These are phyloP conservation scores for Eupithecia pulchellata DNA, from an alignment of 2,888 invertebrate genomes.

Conservation along the genomic window DNA sequence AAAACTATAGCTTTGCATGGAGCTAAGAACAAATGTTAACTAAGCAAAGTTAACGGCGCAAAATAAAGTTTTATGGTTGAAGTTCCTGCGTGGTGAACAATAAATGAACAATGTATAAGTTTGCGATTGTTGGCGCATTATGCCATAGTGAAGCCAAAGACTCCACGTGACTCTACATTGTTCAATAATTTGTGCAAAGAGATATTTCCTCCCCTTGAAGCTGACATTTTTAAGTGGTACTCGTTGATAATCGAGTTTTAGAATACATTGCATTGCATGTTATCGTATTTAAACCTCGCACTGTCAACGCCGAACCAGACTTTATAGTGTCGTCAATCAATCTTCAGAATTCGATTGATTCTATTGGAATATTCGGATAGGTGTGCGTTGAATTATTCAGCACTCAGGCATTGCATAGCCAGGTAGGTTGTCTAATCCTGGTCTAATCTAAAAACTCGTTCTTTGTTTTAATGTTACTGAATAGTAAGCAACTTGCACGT, in stretches of 20 bases:
- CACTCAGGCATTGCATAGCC: no score
- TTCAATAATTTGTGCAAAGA: constrained; percentile 7
- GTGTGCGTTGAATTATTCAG: background rate
- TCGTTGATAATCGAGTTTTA: background rate
- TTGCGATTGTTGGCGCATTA: constrained; percentile 53
- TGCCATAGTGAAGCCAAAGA: constrained; percentile 49
- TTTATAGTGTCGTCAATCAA: background rate
- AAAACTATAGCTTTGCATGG: constrained; percentile 53
- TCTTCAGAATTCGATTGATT: background rate
- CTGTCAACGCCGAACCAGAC: background rate
- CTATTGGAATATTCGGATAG: background rate
- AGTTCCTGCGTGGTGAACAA: constrained; percentile 65
- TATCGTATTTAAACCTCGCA: background rate
- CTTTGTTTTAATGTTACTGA: background rate
- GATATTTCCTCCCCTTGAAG: background rate
- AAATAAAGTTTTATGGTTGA: constrained; percentile 69
- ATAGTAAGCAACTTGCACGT: background rate
- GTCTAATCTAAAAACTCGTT: background rate
- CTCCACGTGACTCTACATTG: constrained; percentile 21
- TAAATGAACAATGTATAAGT: constrained; percentile 66
- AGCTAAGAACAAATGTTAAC: constrained; percentile 58
- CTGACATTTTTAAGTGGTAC: background rate
- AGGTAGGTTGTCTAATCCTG: no score
- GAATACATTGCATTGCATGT: background rate
- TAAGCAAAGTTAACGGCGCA: constrained; percentile 57